Conservation (phyloP, 2,113 vertebrate genomes). For the Aleadryas rufinucha region DNA sequence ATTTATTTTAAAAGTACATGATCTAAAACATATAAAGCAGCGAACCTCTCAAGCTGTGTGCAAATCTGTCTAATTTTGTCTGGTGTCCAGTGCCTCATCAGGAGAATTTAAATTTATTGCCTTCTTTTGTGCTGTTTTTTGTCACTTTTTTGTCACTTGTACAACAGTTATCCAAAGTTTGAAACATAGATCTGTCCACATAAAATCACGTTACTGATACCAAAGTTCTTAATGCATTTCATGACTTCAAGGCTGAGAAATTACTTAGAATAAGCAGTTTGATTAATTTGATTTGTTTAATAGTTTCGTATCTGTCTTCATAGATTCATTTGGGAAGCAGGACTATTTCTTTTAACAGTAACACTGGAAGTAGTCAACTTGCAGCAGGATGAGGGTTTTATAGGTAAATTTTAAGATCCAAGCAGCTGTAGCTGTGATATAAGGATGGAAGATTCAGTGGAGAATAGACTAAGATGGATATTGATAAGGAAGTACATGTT, state of each 20-base stretch:
- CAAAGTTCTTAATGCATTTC: not conserved
- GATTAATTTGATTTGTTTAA: not conserved
- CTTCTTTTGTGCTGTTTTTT: not conserved
- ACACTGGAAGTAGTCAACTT: not conserved
- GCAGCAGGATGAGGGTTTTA: not conserved
- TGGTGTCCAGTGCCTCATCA: not conserved
- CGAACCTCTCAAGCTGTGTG: not conserved
- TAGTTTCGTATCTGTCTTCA: not conserved
- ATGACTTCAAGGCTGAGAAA: not conserved
- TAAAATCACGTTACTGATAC: not conserved
- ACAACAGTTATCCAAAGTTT: not conserved
- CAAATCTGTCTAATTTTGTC: not conserved
- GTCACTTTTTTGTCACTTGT: not conserved
- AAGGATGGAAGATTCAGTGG: not conserved
- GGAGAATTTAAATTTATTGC: not conserved
- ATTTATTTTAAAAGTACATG: not conserved
- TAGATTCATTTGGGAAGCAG: not conserved
- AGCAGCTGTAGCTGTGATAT: not conserved
- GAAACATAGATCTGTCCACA: not conserved
- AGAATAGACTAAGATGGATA: not conserved
- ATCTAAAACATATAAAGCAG: not conserved
- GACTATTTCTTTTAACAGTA: not conserved
- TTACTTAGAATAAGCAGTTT: not conserved
- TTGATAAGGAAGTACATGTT: not conserved
- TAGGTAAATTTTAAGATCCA: not conserved